These are phyloP conservation scores for Cliona cf. orientalis DNA, from an alignment of 37 sponge, comb jelly and placozoan genomes.

Conservation along the genomic window DNA sequence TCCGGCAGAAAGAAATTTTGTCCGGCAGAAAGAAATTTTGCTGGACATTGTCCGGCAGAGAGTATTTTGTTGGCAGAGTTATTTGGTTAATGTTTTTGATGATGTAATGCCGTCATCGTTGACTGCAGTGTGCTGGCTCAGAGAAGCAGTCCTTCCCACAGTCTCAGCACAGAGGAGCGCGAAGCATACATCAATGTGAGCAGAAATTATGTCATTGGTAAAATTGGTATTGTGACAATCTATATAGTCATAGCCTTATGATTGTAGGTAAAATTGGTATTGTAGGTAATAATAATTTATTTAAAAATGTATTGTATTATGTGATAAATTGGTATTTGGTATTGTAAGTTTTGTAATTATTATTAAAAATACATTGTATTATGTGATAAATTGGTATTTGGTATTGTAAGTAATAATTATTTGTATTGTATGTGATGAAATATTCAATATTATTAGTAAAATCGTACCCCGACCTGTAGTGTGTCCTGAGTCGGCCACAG, in stretches of 20 bases:
- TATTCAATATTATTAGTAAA: too few species aligned
- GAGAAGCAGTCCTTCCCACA: constrained; percentile 41
- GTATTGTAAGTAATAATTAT: too few species aligned
- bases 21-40: too few species aligned
- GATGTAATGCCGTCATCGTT: too few species aligned
- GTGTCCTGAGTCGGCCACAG: constrained; percentile 54
- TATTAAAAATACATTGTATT: neutral
- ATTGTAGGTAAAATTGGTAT: too few species aligned
- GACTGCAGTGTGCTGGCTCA: constrained; percentile 34
- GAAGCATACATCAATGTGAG: constrained; percentile 72
- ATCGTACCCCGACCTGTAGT: constrained; percentile 38
- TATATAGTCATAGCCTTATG: neutral
- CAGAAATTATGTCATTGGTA: neutral
- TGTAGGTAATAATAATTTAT: neutral
- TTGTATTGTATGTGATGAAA: too few species aligned
- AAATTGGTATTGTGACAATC: too few species aligned
- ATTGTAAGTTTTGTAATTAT: neutral
- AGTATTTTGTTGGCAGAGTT: too few species aligned
- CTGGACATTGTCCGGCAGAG: too few species aligned
- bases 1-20: too few species aligned
- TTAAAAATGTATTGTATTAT: neutral
- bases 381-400: neutral
- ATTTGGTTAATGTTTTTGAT: too few species aligned
- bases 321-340: neutral
- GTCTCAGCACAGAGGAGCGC: constrained; percentile 54